Conservation (phyloP, 2,113 vertebrate genomes). For the Patagioenas fasciata region DNA sequence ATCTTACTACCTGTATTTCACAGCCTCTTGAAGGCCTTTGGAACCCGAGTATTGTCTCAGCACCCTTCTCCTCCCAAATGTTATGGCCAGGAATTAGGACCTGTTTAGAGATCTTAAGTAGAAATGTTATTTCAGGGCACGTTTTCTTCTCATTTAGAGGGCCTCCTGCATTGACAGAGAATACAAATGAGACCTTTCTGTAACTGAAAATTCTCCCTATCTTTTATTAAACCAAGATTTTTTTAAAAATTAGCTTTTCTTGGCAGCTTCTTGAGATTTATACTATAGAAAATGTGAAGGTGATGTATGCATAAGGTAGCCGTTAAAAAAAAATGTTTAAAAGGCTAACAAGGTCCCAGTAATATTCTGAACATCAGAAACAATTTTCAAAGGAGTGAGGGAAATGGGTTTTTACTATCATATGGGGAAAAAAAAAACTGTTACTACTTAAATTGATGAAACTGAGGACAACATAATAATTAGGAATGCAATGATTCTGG, state of each 20-base stretch:
- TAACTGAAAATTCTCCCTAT: not conserved
- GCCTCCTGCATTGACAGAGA: not conserved
- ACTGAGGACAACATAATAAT: not conserved
- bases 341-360: not conserved
- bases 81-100: not conserved
- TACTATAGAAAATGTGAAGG: not conserved
- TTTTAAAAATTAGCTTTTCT: not conserved
- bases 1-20: not conserved
- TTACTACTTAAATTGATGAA: not conserved
- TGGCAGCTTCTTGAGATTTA: not conserved
- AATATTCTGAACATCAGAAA: not conserved
- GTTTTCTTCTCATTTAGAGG: not conserved
- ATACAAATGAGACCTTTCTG: not conserved
- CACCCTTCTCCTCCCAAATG: not conserved
- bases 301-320: not conserved
- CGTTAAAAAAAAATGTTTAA: not conserved
- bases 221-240: not conserved
- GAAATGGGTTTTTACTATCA: not conserved
- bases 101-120: slow-evolving; percentile 11
- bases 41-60: not conserved
- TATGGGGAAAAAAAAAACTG: not conserved
- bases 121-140: not conserved
- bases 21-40: slow-evolving; percentile 18
- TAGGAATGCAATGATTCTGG: not conserved
- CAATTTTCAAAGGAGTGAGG: not conserved